A percentile compares a stretch with the other conserved stretches of the same genome.
Evolutionary conservation across 2,888 invertebrate genomes (phyloP).

Genomic region (Uloborus plumipes): DNA sequence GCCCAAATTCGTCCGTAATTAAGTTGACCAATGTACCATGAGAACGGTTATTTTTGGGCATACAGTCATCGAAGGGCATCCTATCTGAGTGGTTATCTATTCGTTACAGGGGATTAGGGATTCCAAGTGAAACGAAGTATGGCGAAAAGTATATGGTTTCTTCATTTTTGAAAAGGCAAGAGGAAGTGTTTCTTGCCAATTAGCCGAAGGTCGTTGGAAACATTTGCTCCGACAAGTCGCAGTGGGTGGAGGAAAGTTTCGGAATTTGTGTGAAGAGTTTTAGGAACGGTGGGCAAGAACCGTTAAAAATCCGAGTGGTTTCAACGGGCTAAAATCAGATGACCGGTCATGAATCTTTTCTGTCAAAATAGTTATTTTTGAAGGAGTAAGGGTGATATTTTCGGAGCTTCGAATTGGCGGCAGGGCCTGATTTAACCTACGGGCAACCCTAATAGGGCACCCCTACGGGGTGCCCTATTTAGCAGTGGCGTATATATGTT

Average conservation of each 20-base stretch:
- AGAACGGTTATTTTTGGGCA: constrained; percentile 44
- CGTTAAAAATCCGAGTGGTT: no score
- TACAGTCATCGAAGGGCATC: not conserved
- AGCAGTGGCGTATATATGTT: no score
- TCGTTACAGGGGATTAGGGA: constrained; percentile 20
- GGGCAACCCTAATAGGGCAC: no score
- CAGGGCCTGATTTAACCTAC: no score
- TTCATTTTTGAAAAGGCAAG: constrained; percentile 7
- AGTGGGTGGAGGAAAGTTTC: not conserved
- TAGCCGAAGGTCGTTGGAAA: constrained; percentile 17
- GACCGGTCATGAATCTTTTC: no score
- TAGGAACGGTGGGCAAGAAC: no score
- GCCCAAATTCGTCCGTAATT: constrained; percentile 16
- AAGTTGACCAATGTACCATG: constrained; percentile 20
- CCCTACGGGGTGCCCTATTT: no score
- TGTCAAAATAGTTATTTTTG: no score
- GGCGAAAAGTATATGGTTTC: not conserved
- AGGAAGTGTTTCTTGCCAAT: constrained; percentile 13
- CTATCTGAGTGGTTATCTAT: not conserved
- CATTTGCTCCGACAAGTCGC: not conserved
- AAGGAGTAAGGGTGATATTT: no score
- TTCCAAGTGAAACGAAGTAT: constrained; percentile 29
- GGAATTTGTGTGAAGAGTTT: not conserved
- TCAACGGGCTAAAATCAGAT: no score
- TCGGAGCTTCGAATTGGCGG: no score